Evolutionary conservation across 2,113 vertebrate genomes (phyloP), one percentile per base, ranked within the genome.

Genomic region (Grantiella picta): DNA sequence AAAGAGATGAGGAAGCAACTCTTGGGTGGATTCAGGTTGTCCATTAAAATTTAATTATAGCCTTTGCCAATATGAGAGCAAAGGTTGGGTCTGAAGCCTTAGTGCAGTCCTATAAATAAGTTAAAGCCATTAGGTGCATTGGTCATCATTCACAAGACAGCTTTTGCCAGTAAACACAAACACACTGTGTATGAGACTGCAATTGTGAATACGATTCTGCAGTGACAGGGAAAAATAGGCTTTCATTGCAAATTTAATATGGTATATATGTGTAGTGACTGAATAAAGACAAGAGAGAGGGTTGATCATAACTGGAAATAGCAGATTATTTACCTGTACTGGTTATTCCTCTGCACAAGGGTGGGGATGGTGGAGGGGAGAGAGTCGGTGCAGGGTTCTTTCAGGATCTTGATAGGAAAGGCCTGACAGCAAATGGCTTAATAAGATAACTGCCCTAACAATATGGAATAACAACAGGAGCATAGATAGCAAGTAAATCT

Each of bases 21-120:
- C 77, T 22, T 57, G 78, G 80, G 65, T 8, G 25, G 53, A 70
- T 89, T 94, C 75, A 65, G 31, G 73, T 56, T 94, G 61, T 82
- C 80, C 75, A 49, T 96, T 71, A 94, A 95, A 95, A 91, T 84
- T 87, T 89, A 89, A 91, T 78, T 15, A 64, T 60, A 47, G 65
- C 31, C 61, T 76, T 87, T 61, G 61, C 56, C 77, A 85, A 76
- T 65, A 79, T 81, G 78, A 89, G 81, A 91, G 69, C 83, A 82
- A 87, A 91, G 65, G 36, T 61, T 85, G 59, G 17, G 36, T 90
- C 53, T 72, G 49, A 68, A 78, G 77, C 35, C 56, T 89, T 94
- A 87, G 57, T 95, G 94, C 33, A 31, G 25, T 27, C 50, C 73
- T 82, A 91, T 92, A 90, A 92, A 95, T 95, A 92, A 85, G 72